phyloP scores from a whole-genome alignment of 2,888 invertebrate genomes.

The Dicycla oo region DNA sequence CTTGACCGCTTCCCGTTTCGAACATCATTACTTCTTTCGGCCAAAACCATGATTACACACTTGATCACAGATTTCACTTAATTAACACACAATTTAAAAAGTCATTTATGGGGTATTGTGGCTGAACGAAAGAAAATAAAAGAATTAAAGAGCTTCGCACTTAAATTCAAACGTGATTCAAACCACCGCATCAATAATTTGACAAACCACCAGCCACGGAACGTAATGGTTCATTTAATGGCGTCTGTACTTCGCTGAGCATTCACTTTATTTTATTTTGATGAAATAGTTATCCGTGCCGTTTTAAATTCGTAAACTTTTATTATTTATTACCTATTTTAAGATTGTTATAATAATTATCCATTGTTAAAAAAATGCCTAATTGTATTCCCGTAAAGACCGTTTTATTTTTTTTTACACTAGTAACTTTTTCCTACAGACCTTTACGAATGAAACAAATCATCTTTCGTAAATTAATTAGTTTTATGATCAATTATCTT shows the following conservation, averaged over 20 bases:
- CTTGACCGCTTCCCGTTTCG: conserved; percentile 97
- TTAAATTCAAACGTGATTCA: conserved; percentile 90
- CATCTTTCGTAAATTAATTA: conserved; percentile 61
- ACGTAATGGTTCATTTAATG: conserved; percentile 75
- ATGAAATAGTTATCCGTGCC: background rate
- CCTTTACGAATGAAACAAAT: conserved; percentile 67
- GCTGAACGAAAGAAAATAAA: conserved; percentile 68
- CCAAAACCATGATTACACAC: conserved; percentile 94
- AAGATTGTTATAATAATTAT: background rate
- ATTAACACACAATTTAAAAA: conserved; percentile 66
- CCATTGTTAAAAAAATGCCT: rapidly evolving
- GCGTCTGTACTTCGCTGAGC: conserved; percentile 82
- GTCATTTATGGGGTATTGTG: conserved; percentile 65
- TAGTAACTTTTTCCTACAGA: conserved; percentile 79
- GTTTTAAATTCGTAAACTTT: background rate
- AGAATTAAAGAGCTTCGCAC: conserved; percentile 83
- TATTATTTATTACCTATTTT: background rate
- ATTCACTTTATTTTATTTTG: conserved; percentile 74
- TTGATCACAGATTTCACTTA: conserved; percentile 73
- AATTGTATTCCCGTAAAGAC: background rate
- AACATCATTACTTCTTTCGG: conserved; percentile 96
- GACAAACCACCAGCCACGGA: conserved; percentile 83
- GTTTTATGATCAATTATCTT: conserved; percentile 56
- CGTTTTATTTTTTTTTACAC: conserved; percentile 43
- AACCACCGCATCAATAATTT: conserved; percentile 91